Conservation (phyloP, 2,113 vertebrate species). For the Polypterus senegalus region DNA sequence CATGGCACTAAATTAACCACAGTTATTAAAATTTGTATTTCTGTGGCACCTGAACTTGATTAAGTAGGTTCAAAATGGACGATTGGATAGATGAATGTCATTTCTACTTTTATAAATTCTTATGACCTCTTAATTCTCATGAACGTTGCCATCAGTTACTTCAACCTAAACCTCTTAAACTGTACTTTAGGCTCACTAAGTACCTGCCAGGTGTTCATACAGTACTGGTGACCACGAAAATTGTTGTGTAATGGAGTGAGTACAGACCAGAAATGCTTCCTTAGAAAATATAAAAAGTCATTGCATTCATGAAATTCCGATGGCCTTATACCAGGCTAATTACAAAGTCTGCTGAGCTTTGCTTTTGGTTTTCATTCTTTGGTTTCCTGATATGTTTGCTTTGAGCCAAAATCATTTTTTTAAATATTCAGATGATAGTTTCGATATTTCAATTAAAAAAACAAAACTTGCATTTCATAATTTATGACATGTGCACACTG, state of each 20-base stretch:
- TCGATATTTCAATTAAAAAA: slow-evolving; percentile 29
- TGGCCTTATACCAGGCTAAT: neutral
- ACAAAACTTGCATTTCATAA: slow-evolving; percentile 22
- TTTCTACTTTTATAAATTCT: too few relatives aligned
- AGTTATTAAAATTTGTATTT: too few relatives aligned
- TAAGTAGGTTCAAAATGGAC: too few relatives aligned
- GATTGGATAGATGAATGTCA: too few relatives aligned
- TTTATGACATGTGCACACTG: neutral
- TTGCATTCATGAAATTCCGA: too few relatives aligned
- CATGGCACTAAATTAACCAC: too few relatives aligned
- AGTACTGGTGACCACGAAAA: neutral
- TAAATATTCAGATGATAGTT: slow-evolving; percentile 13
- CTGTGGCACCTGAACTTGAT: too few relatives aligned
- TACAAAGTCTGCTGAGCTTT: slow-evolving; percentile 24
- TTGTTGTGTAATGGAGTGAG: slow-evolving; percentile 31
- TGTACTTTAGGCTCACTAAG: neutral
- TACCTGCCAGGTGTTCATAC: neutral
- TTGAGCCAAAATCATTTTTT: slow-evolving; percentile 32
- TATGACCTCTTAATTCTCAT: too few relatives aligned
- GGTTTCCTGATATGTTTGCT: slow-evolving; percentile 37
- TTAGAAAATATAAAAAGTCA: slow-evolving; percentile 27
- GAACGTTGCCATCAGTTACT: too few relatives aligned
- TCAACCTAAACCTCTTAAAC: too few relatives aligned
- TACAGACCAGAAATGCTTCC: slow-evolving; percentile 38
- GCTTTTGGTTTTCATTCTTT: slow-evolving; percentile 43